Evolutionary conservation across 1,140 invertebrate species (phyloP), one percentile per base, ranked within the genome.

Genomic region (Hormaphis cornu): DNA sequence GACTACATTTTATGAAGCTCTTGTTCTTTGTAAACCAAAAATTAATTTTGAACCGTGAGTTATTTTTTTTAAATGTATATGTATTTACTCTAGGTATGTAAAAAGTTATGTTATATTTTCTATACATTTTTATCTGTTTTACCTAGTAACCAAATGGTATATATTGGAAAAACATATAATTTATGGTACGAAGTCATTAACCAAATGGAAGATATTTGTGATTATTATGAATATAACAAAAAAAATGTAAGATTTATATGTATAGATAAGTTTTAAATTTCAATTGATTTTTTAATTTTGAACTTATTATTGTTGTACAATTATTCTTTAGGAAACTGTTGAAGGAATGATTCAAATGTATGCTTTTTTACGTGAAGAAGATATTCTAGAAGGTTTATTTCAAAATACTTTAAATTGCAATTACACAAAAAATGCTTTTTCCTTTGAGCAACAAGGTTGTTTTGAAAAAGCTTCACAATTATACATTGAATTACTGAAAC

Each of bases 1-100:
- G 61, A 35, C 44, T n/a, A 40, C n/a, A 9, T 48, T 66, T 66
- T 66, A 66, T 50, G 61, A 66, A 33, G 24, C 61, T 16, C 30
- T 66, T 66, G 24, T 22, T n/a, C 28, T 66, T 22, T 66, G 61
- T 50, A 20, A 66, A 48, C 61, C 61, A 33, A 35, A 50, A 1
- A 50, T 66, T 10, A 1, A 50, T 66, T 50, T 66, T 30, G 14
- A 48, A 33, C 44, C 61, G 61, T 66, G 50, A 9, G 54, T 58
- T 40, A 24, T 16, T 40, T 37, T 12, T 42, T 33, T 33, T 4
- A 33, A n/a, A n/a, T n/a, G n/a, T n/a, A n/a, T n/a, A 42, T 42
- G n/a, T 4, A 42, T 42, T 42, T 42, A 1, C 7, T 24, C 1
- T n/a, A n/a, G n/a, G n/a, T n/a, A n/a, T n/a, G n/a, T n/a, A n/a